These are phyloP conservation scores for Phoxinus phoxinus DNA, from an alignment of 2,113 vertebrate species.

Conservation along the genomic window DNA sequence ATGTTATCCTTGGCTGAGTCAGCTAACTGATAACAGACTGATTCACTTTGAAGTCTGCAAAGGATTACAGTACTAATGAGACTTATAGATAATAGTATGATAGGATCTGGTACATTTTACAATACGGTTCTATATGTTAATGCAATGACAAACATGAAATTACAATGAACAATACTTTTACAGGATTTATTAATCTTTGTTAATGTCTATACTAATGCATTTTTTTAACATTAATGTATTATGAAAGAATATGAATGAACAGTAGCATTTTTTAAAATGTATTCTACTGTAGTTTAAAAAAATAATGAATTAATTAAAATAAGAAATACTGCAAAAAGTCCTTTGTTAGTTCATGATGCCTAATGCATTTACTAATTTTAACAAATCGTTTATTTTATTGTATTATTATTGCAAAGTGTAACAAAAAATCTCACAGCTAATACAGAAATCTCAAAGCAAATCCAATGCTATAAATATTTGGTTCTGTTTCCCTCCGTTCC, in stretches of 20 bases:
- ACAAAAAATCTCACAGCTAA: not conserved
- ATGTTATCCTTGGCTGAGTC: slow-evolving; percentile 36
- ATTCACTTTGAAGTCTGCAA: slow-evolving; percentile 19
- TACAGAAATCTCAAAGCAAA: not conserved
- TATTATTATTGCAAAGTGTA: not conserved
- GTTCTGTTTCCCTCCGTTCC: not conserved
- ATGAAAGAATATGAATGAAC: too few species aligned
- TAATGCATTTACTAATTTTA: not conserved
- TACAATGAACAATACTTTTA: not conserved
- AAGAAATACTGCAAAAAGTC: not conserved
- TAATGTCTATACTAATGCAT: too few species aligned
- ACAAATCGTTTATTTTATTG: not conserved
- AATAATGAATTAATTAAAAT: not conserved
- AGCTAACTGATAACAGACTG: slow-evolving; percentile 30
- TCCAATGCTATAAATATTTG: not conserved
- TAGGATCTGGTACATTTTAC: not conserved
- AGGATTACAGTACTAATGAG: slow-evolving; percentile 24
- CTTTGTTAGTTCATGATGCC: too few species aligned
- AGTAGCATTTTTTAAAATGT: too few species aligned
- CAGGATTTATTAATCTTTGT: not conserved
- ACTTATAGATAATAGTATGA: slow-evolving; percentile 11
- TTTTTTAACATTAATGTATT: too few species aligned
- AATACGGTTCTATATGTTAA: not conserved
- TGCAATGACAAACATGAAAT: not conserved
- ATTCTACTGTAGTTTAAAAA: not conserved